phyloP scores from a whole-genome alignment of 1,140 invertebrate genomes.

The Drosophila ananassae region DNA sequence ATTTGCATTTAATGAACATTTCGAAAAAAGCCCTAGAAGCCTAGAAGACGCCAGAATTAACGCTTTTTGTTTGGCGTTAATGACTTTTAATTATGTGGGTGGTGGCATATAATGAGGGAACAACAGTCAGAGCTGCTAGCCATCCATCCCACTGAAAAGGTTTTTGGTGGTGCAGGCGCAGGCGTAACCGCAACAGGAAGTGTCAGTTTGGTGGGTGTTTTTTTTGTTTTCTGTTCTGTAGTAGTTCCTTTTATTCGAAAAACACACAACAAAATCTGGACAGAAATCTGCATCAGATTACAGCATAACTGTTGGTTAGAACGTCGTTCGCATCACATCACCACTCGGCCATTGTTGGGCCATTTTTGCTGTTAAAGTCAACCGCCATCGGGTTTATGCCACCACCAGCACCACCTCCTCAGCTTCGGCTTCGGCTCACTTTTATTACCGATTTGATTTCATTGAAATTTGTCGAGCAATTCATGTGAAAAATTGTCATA shows the following conservation, averaged over 20 bases:
- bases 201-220: conserved; percentile 56
- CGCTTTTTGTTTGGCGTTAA: conserved; percentile 68
- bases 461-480: conserved; percentile 45
- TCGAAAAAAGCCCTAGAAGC: conserved; percentile 38
- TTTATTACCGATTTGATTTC: conserved; percentile 42
- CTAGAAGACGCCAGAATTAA: conserved; percentile 46
- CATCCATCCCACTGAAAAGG: conserved; percentile 8
- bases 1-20: conserved; percentile 81
- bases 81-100: conserved; percentile 78
- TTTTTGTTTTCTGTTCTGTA: too few species aligned
- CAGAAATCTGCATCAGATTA: conserved; percentile 36
- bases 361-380: conserved; percentile 41
- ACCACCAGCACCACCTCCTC: conserved; percentile 4
- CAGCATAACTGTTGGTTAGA: conserved; percentile 29
- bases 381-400: background rate
- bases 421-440: background rate
- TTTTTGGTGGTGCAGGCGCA: conserved; percentile 45
- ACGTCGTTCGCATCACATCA: conserved; percentile 32
- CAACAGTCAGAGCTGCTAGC: too few species aligned
- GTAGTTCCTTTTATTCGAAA: background rate
- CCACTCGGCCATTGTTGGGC: conserved; percentile 29
- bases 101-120: conserved; percentile 30
- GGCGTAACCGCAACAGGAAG: conserved; percentile 69
- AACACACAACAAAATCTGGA: conserved; percentile 9
- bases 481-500: conserved; percentile 83